These are phyloP conservation scores for Emydoidea blandingii DNA, from an alignment of 2,797 vertebrate genomes.

Conservation along the genomic window DNA sequence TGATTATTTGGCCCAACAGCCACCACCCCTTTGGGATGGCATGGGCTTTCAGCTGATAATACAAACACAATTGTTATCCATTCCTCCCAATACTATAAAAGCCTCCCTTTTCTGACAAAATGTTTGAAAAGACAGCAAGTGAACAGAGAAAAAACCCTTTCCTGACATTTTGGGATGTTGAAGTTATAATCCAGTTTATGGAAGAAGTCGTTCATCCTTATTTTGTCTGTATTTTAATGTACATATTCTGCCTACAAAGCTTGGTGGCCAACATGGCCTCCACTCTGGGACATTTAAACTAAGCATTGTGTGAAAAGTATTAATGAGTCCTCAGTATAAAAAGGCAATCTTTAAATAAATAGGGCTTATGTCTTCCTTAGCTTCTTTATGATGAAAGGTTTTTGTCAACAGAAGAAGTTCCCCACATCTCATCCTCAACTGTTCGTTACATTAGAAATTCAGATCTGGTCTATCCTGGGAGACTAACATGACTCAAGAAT, in stretches of 20 bases:
- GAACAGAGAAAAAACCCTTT: background rate
- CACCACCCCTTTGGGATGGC: no score
- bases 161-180: background rate
- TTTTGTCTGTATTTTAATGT: background rate
- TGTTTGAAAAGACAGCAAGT: background rate
- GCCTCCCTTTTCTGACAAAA: background rate
- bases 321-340: slow-evolving; percentile 30
- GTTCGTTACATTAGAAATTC: no score
- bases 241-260: background rate
- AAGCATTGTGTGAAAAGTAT: background rate
- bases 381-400: slow-evolving; percentile 22
- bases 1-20: no score
- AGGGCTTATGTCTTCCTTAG: background rate
- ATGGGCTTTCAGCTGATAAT: no score
- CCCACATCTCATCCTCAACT: no score
- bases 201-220: background rate
- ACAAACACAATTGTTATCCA: background rate
- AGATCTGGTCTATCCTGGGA: no score
- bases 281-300: background rate
- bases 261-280: background rate
- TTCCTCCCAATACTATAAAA: background rate
- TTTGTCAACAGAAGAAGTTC: no score
- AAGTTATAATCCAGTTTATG: background rate
- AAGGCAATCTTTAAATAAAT: slow-evolving; percentile 22
- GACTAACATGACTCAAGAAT: no score